These are phyloP conservation scores for Gymnocheta viridis DNA, from an alignment of 2,888 invertebrate species.

Conservation along the genomic window DNA sequence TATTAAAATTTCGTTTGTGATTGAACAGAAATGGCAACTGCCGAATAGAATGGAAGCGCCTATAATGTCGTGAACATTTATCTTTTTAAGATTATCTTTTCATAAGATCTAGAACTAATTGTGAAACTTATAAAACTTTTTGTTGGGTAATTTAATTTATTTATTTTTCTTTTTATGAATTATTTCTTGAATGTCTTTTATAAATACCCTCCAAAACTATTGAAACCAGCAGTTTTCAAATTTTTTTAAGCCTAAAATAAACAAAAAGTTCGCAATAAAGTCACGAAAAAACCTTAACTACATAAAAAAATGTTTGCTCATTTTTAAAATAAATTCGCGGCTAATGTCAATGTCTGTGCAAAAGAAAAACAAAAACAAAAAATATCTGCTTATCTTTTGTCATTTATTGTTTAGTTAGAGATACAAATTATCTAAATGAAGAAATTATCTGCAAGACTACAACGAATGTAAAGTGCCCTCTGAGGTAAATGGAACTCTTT, in stretches of 20 bases:
- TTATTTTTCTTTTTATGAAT: background rate
- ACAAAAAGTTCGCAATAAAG: slow-evolving; percentile 13
- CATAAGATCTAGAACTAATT: no score
- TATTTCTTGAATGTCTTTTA: background rate
- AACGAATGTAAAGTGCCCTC: background rate
- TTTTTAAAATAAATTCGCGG: slow-evolving; percentile 49
- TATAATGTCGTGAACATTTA: no score
- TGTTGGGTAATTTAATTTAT: background rate
- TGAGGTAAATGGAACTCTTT: background rate
- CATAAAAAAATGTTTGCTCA: slow-evolving; percentile 43
- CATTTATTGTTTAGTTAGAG: slow-evolving; percentile 11
- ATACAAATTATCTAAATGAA: background rate
- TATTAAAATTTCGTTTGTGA: no score
- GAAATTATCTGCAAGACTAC: background rate
- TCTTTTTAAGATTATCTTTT: no score
- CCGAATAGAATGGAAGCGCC: no score
- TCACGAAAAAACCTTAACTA: background rate
- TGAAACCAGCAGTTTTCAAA: slow-evolving; percentile 31
- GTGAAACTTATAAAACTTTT: background rate
- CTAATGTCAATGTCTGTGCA: slow-evolving; percentile 58
- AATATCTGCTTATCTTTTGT: background rate
- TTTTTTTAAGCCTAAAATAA: slow-evolving; percentile 28
- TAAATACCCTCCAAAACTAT: slow-evolving; percentile 33
- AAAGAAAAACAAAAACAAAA: background rate
- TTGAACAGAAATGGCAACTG: no score